Percentiles rank a stretch among this genome's conserved stretches.
phyloP scores from a whole-genome alignment of 2,113 vertebrate genomes.

The Grammomys surdaster region DNA sequence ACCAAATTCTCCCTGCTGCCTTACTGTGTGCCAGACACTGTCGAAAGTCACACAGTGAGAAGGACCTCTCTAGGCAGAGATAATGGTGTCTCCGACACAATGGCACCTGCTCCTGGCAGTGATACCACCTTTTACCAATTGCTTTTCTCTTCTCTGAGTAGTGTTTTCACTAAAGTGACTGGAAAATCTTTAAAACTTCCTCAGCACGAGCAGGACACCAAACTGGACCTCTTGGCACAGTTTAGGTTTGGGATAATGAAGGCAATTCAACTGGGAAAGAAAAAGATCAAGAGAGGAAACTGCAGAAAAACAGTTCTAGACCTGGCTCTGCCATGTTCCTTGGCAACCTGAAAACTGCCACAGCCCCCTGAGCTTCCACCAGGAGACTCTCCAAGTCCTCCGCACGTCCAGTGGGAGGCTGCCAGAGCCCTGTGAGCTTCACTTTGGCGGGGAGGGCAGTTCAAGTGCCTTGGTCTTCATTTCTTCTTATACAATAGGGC shows the following conservation, averaged over 20 bases:
- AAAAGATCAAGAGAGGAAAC: background rate
- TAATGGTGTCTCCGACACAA: background rate
- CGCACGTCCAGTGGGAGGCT: background rate
- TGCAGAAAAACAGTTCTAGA: background rate
- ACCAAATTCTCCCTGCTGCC: background rate
- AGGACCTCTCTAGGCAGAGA: background rate
- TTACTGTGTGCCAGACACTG: background rate
- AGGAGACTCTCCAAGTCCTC: background rate
- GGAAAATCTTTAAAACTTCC: background rate
- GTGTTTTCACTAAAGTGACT: background rate
- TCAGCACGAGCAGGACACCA: background rate
- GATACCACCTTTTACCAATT: background rate
- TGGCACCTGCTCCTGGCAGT: background rate
- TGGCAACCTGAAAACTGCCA: background rate
- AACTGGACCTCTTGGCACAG: background rate
- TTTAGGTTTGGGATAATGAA: too few relatives aligned
- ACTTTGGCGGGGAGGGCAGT: too few relatives aligned
- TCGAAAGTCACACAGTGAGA: too few relatives aligned
- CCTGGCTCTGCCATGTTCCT: background rate
- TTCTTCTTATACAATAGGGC: rapidly evolving
- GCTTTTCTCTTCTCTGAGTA: background rate
- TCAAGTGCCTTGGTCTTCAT: background rate
- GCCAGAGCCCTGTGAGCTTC: background rate
- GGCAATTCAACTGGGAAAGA: background rate
- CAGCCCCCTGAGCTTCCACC: background rate